phyloP scores from a whole-genome alignment of 2,888 invertebrate genomes.

The Sphinx pinastri region DNA sequence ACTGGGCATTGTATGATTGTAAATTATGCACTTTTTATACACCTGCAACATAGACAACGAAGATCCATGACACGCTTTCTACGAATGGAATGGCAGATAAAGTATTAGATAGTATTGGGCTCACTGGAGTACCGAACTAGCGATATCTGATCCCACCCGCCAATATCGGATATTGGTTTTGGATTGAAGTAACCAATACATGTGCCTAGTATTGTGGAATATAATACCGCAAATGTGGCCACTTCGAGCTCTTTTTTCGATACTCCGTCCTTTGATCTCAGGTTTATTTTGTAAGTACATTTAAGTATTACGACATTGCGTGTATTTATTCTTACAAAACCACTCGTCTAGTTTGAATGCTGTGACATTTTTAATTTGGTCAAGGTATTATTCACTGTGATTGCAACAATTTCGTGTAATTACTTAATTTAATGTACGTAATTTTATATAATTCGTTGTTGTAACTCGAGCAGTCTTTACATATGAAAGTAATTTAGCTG shows the following conservation, averaged over 20 bases:
- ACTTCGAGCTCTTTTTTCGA: constrained; percentile 14
- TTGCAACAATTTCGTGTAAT: constrained; percentile 21
- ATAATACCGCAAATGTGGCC: constrained; percentile 18
- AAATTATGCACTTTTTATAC: constrained; percentile 67
- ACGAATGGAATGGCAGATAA: constrained; percentile 49
- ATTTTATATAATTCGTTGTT: constrained; percentile 16
- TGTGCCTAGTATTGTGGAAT: constrained; percentile 9
- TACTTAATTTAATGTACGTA: constrained; percentile 23
- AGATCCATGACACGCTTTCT: constrained; percentile 73
- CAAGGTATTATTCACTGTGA: constrained; percentile 22
- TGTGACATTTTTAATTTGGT: constrained; percentile 27
- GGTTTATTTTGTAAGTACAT: constrained; percentile 5
- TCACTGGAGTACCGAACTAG: constrained; percentile 16
- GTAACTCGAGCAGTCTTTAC: neutral
- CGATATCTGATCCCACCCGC: constrained; percentile 26
- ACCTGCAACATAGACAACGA: constrained; percentile 50
- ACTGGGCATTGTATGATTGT: constrained; percentile 60
- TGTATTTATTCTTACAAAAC: constrained; percentile 24
- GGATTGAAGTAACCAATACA: constrained; percentile 24
- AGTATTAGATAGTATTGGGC: constrained; percentile 15
- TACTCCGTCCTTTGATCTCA: constrained; percentile 13
- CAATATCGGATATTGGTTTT: constrained; percentile 28
- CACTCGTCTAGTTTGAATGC: constrained; percentile 25
- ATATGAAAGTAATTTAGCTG: neutral
- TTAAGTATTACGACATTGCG: constrained; percentile 21